phyloP scores from a whole-genome alignment of 2,888 invertebrate species.

The Lochmaea crataegi region DNA sequence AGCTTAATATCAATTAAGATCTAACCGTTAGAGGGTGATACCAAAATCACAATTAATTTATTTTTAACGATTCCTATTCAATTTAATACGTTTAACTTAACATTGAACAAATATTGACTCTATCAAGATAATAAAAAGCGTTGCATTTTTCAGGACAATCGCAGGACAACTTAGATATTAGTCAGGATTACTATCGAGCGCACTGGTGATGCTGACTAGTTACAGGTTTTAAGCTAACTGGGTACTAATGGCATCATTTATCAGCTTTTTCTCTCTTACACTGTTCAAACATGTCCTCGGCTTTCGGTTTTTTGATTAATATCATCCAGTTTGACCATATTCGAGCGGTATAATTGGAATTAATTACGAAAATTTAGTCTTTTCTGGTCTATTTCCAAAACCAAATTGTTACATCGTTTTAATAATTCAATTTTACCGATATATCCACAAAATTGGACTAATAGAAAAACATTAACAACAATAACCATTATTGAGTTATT shows the following conservation, averaged over 20 bases:
- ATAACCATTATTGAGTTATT: too few species aligned
- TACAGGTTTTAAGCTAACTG: constrained; percentile 60
- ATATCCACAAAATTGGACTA: too few species aligned
- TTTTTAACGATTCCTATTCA: too few species aligned
- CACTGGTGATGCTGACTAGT: constrained; percentile 50
- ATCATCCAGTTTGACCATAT: constrained; percentile 46
- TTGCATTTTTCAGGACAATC: constrained; percentile 49
- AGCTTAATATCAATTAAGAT: constrained; percentile 15
- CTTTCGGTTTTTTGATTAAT: constrained; percentile 50
- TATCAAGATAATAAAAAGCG: constrained; percentile 39
- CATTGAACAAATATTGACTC: constrained; percentile 6
- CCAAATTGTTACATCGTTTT: too few species aligned
- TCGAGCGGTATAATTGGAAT: constrained; percentile 36
- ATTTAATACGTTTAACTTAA: background rate
- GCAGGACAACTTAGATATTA: constrained; percentile 50
- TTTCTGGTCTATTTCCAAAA: too few species aligned
- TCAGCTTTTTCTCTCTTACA: constrained; percentile 56
- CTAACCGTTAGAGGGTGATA: background rate
- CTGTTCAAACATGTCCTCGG: constrained; percentile 56
- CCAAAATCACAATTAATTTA: background rate
- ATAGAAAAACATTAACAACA: too few species aligned
- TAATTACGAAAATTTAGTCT: background rate
- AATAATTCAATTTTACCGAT: too few species aligned
- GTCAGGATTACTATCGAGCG: constrained; percentile 54
- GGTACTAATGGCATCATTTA: constrained; percentile 60